Conservation (phyloP, 2,797 vertebrate genomes). For the Liasis olivaceus region DNA sequence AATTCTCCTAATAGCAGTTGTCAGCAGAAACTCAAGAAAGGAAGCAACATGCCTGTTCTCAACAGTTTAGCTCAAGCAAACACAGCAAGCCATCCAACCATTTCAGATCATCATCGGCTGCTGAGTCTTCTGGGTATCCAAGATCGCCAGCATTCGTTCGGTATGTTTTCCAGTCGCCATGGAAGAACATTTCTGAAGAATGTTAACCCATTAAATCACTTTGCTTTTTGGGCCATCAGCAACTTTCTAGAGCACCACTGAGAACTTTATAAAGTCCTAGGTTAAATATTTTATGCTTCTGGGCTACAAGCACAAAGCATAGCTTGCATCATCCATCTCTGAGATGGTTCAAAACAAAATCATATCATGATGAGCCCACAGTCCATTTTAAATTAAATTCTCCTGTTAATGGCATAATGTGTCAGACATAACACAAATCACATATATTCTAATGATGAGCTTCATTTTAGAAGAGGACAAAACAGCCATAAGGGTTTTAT, state of each 20-base stretch:
- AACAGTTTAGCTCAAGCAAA: background rate
- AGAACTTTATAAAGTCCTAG: background rate
- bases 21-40: background rate
- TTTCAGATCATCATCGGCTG: background rate
- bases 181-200: background rate
- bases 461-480: background rate
- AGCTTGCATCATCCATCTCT: background rate
- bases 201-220: background rate
- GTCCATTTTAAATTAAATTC: background rate
- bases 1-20: background rate
- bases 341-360: background rate
- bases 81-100: background rate
- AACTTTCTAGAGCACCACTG: background rate
- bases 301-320: background rate
- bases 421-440: background rate
- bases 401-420: background rate
- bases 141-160: background rate
- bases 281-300: background rate
- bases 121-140: background rate
- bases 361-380: background rate
- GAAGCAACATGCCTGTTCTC: background rate
- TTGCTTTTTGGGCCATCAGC: background rate
- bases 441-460: background rate
- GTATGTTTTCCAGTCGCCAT: background rate
- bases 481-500: background rate